Base-by-base conservation (phyloP, 2,888 invertebrate genomes). In the Plebejus anna region DNA sequence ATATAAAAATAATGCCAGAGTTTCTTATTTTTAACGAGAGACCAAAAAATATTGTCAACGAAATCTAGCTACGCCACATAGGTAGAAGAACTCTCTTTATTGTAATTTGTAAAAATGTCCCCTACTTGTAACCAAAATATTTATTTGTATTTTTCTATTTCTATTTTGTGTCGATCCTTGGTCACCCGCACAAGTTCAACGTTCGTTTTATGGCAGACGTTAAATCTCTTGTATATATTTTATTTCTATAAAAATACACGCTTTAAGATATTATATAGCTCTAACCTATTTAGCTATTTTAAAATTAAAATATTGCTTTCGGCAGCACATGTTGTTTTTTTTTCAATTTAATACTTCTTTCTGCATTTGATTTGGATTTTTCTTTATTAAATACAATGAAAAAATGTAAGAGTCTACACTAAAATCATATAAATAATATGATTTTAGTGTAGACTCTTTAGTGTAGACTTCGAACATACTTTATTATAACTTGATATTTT, bases 81-180 rank as follows among this genome's bases (percentile, higher is more conserved):
- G n/a, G n/a, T n/a, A 11, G 47, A 47, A 11, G 47, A 47, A 47
- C 47, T 47, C 47, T 55, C 55, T 55, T 16, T 55, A 55, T 55
- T 55, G 0, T 42, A 42, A 13, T 55, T 55, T 55, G 13, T 55
- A 16, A 55, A 1, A 16, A 55, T 16, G 42, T 55, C 13, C 55
- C 55, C 55, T 55, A 55, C 55, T 1, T 16, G 16, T 55, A 16
- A 16, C 47, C 16, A 55, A 16, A 55, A 55, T 55, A 4, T 55
- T 66, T 66, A 32, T 66, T 66, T 11, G 4, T 66, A 32, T 32
- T 72, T 72, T 72, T 72, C 72, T 72, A 72, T 72, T 51, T 72
- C 72, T 47, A 22, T 42, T 71, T 71, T 61, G 61, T 66, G 66
- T 66, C 32, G 66, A 32, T 36, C 66, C 47, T 73, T 28, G 51